phyloP scores from a whole-genome alignment of 2,797 vertebrate species.

The Sebastes wilsoni region DNA sequence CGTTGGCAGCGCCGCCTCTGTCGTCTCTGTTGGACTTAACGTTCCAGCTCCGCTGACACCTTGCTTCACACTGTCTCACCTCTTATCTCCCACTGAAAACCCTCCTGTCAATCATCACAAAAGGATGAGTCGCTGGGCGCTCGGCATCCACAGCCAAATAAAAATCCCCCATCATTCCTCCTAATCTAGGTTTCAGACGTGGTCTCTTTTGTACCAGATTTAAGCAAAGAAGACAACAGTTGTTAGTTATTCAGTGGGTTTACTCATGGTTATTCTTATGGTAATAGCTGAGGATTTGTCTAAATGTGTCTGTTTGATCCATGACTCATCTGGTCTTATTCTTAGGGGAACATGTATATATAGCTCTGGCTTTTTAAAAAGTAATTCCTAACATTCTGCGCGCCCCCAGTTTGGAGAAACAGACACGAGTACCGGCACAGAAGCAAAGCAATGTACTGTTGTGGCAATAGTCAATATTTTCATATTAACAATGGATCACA shows the following conservation, averaged over 20 bases:
- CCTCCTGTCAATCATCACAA: slow-evolving; percentile 49
- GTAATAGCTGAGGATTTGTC: slow-evolving; percentile 20
- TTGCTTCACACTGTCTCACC: slow-evolving; percentile 60
- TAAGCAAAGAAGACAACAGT: slow-evolving; percentile 8
- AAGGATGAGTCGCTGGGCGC: slow-evolving; percentile 1
- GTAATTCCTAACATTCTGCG: not conserved
- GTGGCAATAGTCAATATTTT: no score
- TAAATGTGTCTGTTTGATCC: slow-evolving; percentile 3
- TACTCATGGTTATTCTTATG: not conserved
- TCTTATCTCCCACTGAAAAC: slow-evolving; percentile 51
- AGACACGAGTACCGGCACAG: no score
- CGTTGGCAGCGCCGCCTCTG: slow-evolving; percentile 21
- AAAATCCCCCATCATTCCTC: slow-evolving; percentile 17
- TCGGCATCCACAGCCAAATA: not conserved
- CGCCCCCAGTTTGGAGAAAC: no score
- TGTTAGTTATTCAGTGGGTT: slow-evolving; percentile 12
- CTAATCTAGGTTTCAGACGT: not conserved
- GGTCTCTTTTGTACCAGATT: not conserved
- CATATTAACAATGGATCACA: no score
- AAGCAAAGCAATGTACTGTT: no score
- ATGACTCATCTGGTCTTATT: slow-evolving; percentile 11
- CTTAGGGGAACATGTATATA: not conserved
- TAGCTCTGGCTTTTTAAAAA: not conserved
- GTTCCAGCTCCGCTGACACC: slow-evolving; percentile 60
- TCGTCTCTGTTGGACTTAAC: slow-evolving; percentile 30